Conservation (phyloP, 1,140 invertebrate species). For the Lordiphosa clarofinis region DNA sequence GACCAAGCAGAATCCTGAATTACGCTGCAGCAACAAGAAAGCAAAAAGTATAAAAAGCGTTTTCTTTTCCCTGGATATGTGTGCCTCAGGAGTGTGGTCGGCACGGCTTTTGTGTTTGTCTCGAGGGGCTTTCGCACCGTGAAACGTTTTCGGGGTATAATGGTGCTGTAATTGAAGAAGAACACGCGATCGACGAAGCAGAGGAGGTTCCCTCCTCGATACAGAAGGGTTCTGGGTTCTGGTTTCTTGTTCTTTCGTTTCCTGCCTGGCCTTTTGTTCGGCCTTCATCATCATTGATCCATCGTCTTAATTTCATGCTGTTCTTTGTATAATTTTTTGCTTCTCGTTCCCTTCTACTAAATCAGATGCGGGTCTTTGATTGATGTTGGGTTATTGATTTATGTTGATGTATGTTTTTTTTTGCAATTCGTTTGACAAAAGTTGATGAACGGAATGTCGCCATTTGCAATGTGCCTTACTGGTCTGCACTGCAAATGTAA, state of each 20-base stretch:
- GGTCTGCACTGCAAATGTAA: conserved; percentile 34
- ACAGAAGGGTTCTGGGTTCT: conserved; percentile 6
- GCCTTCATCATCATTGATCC: conserved; percentile 38
- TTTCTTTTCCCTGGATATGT: conserved; percentile 1
- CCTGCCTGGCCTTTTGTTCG: conserved; percentile 11
- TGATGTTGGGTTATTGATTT: conserved; percentile 56
- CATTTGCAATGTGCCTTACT: conserved; percentile 7
- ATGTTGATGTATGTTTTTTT: conserved; percentile 26
- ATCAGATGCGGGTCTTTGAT: conserved; percentile 31
- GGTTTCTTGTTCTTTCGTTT: conserved; percentile 10
- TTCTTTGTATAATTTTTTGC: conserved; percentile 21
- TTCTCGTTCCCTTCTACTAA: not conserved
- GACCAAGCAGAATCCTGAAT: conserved; percentile 57
- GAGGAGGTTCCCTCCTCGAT: conserved; percentile 4
- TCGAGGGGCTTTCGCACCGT: conserved; percentile 23
- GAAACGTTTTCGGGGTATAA: conserved; percentile 53
- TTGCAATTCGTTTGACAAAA: conserved; percentile 51
- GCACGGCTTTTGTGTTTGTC: conserved; percentile 9
- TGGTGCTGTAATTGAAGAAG: conserved; percentile 61
- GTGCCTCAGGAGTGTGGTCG: conserved; percentile 1
- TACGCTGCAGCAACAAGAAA: conserved; percentile 48
- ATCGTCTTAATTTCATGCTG: conserved; percentile 52
- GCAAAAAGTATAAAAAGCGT: conserved; percentile 9
- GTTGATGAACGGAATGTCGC: conserved; percentile 33
- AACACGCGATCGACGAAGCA: conserved; percentile 56